Evolutionary conservation across 2,797 vertebrate species (phyloP).

Genomic region (Tokudaia muenninki): DNA sequence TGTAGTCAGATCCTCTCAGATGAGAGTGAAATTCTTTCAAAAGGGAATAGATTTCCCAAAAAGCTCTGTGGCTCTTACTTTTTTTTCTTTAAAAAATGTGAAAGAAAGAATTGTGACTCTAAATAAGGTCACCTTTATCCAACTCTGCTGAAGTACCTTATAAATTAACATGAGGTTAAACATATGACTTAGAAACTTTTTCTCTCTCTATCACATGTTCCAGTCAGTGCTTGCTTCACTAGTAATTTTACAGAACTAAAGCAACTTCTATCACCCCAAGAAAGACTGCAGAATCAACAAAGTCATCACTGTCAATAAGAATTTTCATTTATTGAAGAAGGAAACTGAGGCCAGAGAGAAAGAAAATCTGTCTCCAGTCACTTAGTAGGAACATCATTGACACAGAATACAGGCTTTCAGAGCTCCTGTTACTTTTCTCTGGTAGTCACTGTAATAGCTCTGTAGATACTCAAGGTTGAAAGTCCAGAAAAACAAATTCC

Average conservation of each 20-base stretch:
- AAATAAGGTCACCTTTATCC: background rate
- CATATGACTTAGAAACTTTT: background rate
- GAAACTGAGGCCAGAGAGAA: background rate
- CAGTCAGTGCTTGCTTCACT: background rate
- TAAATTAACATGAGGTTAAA: background rate
- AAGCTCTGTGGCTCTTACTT: background rate
- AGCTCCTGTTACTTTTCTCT: background rate
- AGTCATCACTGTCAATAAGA: background rate
- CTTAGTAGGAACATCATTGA: background rate
- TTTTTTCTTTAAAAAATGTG: background rate
- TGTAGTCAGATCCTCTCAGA: background rate
- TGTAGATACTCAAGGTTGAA: background rate
- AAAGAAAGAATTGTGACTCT: background rate
- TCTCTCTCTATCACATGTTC: background rate
- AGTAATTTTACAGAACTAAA: conserved; percentile 12
- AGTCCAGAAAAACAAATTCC: conserved; percentile 45
- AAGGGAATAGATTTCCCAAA: background rate
- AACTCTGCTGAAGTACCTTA: background rate
- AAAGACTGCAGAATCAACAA: background rate
- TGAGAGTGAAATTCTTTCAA: background rate
- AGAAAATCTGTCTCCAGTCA: background rate
- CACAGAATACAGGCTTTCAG: background rate
- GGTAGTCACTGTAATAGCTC: background rate
- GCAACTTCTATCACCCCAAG: background rate
- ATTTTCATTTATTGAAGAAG: conserved; percentile 24